Conservation (phyloP, 2,888 invertebrate genomes). For the Cyrtodaria siliqua region DNA sequence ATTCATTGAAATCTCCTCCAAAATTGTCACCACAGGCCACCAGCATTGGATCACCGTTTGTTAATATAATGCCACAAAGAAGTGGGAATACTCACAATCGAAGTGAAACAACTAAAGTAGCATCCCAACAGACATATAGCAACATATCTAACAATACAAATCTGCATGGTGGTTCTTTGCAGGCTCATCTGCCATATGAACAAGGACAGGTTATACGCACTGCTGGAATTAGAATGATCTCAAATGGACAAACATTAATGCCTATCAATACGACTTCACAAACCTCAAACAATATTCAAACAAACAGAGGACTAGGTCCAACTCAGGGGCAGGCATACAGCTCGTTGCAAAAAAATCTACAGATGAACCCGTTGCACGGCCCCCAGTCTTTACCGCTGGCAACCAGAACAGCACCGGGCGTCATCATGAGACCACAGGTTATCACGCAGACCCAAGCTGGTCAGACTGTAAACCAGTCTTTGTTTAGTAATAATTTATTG, state of each 20-base stretch:
- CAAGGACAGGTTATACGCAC: slow-evolving; percentile 37
- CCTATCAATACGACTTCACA: slow-evolving; percentile 3
- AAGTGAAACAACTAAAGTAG: too few species aligned
- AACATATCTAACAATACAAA: too few species aligned
- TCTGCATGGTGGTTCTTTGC: too few species aligned
- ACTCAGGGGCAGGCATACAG: background rate
- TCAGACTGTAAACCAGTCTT: slow-evolving; percentile 12
- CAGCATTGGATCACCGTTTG: background rate
- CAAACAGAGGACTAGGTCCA: background rate
- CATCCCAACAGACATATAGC: too few species aligned
- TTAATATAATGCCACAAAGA: too few species aligned
- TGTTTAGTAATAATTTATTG: slow-evolving; percentile 12
- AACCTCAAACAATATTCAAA: background rate
- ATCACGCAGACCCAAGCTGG: slow-evolving; percentile 14
- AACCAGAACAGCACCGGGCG: background rate
- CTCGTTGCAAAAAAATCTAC: background rate
- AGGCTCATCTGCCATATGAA: slow-evolving; percentile 1
- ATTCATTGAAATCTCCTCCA: too few species aligned
- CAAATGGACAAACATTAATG: slow-evolving; percentile 45
- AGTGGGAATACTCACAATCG: too few species aligned
- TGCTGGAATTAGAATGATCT: slow-evolving; percentile 44
- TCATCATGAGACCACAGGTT: slow-evolving; percentile 26
- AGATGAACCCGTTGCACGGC: background rate
- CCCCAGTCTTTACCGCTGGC: too few species aligned
- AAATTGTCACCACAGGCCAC: slow-evolving; percentile 4